phyloP scores from a whole-genome alignment of 2,113 vertebrate genomes.

The Bufo bufo region DNA sequence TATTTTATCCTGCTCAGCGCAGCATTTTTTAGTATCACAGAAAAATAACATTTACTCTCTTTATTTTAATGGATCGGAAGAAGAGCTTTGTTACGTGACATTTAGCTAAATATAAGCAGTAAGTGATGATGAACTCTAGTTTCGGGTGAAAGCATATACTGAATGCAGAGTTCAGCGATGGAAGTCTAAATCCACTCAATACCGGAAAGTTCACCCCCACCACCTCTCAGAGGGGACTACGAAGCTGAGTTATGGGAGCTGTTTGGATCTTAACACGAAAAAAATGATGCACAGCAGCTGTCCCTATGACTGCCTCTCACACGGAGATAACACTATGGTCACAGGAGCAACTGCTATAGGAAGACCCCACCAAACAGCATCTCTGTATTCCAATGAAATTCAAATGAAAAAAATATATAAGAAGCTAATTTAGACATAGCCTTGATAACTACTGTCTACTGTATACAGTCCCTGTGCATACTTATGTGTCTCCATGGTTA shows the following conservation, averaged over 20 bases:
- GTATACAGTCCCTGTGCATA: too few relatives aligned
- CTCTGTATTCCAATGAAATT: too few relatives aligned
- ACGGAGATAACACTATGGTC: neutral
- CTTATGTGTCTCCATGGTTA: too few relatives aligned
- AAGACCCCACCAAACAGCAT: too few relatives aligned
- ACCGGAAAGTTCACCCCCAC: neutral
- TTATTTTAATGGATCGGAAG: neutral
- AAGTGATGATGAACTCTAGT: neutral
- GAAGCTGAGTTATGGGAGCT: neutral
- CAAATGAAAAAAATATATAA: too few relatives aligned
- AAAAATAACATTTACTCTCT: neutral
- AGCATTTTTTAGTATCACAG: neutral
- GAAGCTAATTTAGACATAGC: too few relatives aligned
- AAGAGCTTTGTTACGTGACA: neutral
- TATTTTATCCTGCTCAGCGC: conserved; percentile 21
- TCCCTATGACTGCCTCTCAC: neutral
- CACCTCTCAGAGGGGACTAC: neutral
- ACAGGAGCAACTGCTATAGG: neutral
- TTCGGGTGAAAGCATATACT: neutral
- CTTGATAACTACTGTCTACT: too few relatives aligned
- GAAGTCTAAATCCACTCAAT: neutral
- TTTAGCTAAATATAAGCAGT: neutral
- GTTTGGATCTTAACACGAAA: neutral
- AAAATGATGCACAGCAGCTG: neutral
- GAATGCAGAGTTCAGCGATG: neutral